Conservation (phyloP, 1,140 invertebrate species). For the Xylocopa sonorina region DNA sequence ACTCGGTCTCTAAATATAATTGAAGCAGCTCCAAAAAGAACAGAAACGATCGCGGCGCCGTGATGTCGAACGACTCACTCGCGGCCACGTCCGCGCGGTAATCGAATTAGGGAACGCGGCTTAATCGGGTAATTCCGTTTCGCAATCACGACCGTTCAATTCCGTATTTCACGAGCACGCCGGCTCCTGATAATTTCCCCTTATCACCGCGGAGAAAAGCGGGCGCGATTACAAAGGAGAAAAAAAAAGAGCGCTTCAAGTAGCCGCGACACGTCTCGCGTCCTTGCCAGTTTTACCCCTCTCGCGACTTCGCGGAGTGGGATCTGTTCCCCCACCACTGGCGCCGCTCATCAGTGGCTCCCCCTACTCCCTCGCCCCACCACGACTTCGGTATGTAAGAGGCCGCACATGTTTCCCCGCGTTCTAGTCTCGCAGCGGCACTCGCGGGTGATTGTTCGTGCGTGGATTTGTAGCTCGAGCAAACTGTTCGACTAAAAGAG, state of each 20-base stretch:
- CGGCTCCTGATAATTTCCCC: slow-evolving; percentile 10
- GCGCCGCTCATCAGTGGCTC: slow-evolving; percentile 11
- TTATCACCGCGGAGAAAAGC: slow-evolving; percentile 34
- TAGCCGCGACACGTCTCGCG: slow-evolving; percentile 61
- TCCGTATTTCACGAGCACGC: background rate
- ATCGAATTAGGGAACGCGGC: background rate
- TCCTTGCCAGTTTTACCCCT: slow-evolving; percentile 66
- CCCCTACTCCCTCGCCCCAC: slow-evolving; percentile 26
- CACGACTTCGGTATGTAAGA: slow-evolving; percentile 71
- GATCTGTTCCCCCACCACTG: slow-evolving; percentile 37
- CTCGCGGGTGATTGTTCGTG: slow-evolving; percentile 74
- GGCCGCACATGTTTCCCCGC: slow-evolving; percentile 78
- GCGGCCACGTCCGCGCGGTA: too few species aligned
- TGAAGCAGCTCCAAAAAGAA: slow-evolving; percentile 4
- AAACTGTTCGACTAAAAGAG: slow-evolving; percentile 1
- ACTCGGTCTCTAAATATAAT: background rate
- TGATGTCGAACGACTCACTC: too few species aligned
- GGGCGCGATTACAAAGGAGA: background rate
- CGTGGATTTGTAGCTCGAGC: slow-evolving; percentile 23
- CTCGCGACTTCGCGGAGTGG: slow-evolving; percentile 6
- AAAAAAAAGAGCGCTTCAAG: slow-evolving; percentile 36
- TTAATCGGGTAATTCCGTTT: background rate
- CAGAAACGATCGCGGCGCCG: background rate
- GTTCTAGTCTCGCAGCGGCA: slow-evolving; percentile 79
- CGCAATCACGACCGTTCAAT: too few species aligned